A percentile compares a stretch with the other conserved stretches of the same genome.
Conservation (phyloP, 2,797 vertebrate genomes). For the Lindbergichthys nudifrons region DNA sequence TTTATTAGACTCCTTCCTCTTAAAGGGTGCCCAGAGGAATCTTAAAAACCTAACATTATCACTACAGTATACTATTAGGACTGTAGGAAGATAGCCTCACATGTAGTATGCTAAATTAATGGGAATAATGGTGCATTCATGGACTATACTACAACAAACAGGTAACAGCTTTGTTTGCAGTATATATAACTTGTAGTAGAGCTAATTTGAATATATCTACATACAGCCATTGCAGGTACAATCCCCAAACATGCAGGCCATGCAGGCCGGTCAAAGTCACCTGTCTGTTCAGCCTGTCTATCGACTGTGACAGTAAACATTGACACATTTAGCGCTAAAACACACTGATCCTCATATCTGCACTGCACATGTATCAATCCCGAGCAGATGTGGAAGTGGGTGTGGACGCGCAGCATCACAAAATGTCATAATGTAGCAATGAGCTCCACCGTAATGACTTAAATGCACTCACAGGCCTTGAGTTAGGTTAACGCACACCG, state of each 20-base stretch:
- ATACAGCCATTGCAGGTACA: slow-evolving; percentile 36
- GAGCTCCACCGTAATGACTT: slow-evolving; percentile 28
- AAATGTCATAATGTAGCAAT: slow-evolving; percentile 45
- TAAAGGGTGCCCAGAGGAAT: slow-evolving; percentile 15
- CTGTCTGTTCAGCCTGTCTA: slow-evolving; percentile 13
- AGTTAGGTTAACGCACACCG: slow-evolving; percentile 34
- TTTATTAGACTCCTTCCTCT: slow-evolving; percentile 13
- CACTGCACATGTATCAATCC: slow-evolving; percentile 69
- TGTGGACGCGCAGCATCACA: slow-evolving; percentile 75
- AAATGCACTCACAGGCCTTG: slow-evolving; percentile 32
- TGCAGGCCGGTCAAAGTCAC: slow-evolving; percentile 49
- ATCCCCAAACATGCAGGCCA: slow-evolving; percentile 49
- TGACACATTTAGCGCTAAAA: neutral
- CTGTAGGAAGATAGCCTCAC: neutral
- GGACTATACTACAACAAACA: neutral
- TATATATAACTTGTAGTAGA: slow-evolving; percentile 10
- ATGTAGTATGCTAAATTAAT: neutral
- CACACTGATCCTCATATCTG: slow-evolving; percentile 54
- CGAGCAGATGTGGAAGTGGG: slow-evolving; percentile 75
- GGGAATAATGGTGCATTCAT: neutral
- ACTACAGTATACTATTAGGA: neutral
- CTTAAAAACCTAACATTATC: neutral
- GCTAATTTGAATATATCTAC: slow-evolving; percentile 1
- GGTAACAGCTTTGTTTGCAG: neutral
- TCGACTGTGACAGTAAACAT: slow-evolving; percentile 45